Evolutionary conservation across 2,797 vertebrate species (phyloP).

Genomic region (Sebastes nivosus): DNA sequence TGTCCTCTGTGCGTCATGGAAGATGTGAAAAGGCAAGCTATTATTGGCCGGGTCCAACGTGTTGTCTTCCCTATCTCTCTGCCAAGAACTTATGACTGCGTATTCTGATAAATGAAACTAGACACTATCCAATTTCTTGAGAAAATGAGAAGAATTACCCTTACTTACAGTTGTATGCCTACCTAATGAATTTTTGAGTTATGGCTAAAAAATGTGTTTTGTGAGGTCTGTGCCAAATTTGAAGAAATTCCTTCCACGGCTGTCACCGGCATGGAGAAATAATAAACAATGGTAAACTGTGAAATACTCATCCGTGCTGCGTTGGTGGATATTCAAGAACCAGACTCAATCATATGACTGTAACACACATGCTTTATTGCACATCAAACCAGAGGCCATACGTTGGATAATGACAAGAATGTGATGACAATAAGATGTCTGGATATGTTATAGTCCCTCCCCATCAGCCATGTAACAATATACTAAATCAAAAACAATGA

Average conservation of each 20-base stretch:
- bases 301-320: background rate
- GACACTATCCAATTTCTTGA: background rate
- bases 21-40: background rate
- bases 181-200: too few species aligned
- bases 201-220: too few species aligned
- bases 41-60: background rate
- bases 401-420: conserved; percentile 1
- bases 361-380: conserved; percentile 71
- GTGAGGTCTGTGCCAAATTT: too few species aligned
- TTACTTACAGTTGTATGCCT: too few species aligned
- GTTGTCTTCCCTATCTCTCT: background rate
- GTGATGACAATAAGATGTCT: background rate
- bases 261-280: too few species aligned
- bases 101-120: background rate
- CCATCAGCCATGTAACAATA: background rate
- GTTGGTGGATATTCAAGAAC: conserved; percentile 3
- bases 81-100: background rate
- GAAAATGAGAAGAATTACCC: background rate
- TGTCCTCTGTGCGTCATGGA: background rate
- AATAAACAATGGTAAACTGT: background rate
- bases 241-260: too few species aligned
- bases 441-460: background rate
- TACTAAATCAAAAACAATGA: background rate
- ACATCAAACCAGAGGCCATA: conserved; percentile 44
- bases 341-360: background rate